phyloP scores from a whole-genome alignment of 2,113 vertebrate genomes.

The Dasypus novemcinctus region DNA sequence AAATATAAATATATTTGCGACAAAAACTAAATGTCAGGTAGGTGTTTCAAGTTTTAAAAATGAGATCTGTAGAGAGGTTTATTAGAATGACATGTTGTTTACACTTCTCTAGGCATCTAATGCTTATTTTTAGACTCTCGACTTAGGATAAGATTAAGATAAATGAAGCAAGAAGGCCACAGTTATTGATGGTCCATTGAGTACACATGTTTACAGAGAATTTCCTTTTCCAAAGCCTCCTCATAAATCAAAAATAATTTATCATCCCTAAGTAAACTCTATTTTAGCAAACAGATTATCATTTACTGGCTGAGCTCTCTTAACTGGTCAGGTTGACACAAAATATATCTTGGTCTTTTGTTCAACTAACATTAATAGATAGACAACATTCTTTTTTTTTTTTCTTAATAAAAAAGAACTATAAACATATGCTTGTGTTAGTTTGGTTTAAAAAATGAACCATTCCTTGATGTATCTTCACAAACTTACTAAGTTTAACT shows the following conservation, averaged over 20 bases:
- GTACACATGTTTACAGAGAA: slow-evolving; percentile 51
- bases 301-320: slow-evolving; percentile 9
- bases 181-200: slow-evolving; percentile 65
- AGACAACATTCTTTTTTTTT: background rate
- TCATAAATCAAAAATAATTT: slow-evolving; percentile 59
- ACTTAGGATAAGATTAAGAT: slow-evolving; percentile 38
- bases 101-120: slow-evolving; percentile 25
- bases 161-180: slow-evolving; percentile 54
- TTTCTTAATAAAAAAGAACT: slow-evolving; percentile 24
- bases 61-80: background rate
- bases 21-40: slow-evolving; percentile 10
- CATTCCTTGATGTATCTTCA: slow-evolving; percentile 27
- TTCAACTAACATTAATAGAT: slow-evolving; percentile 6
- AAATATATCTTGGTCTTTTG: slow-evolving; percentile 41
- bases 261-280: slow-evolving; percentile 56
- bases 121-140: slow-evolving; percentile 56
- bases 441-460: slow-evolving; percentile 41
- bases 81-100: slow-evolving; percentile 49
- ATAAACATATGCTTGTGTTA: slow-evolving; percentile 18
- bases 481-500: slow-evolving; percentile 26
- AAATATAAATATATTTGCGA: slow-evolving; percentile 28
- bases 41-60: slow-evolving; percentile 49
- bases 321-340: slow-evolving; percentile 37
- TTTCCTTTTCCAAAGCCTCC: slow-evolving; percentile 39
- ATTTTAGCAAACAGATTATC: slow-evolving; percentile 49